Percentiles rank a stretch among this genome's conserved stretches.
Conservation (phyloP, 1,140 invertebrate genomes). For the Drosophila pruinosa region DNA sequence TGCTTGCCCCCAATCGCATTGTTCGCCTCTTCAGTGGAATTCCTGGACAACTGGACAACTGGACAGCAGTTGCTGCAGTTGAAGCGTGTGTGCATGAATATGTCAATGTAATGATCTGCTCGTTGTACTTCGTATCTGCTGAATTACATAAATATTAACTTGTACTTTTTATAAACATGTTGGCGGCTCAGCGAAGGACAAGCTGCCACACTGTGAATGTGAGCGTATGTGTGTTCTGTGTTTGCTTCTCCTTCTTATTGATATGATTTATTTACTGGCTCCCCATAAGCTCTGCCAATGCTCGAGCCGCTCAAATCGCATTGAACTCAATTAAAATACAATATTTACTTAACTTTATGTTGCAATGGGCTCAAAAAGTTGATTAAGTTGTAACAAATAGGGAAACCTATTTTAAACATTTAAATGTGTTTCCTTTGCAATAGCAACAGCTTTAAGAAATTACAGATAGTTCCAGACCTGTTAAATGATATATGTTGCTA, state of each 20-base stretch:
- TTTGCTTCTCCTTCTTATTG: conserved; percentile 37
- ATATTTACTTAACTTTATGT: not conserved
- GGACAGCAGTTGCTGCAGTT: not conserved
- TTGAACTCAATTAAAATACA: conserved; percentile 32
- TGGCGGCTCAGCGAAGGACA: conserved; percentile 31
- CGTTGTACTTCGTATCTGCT: conserved; percentile 51
- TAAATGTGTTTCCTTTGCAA: not conserved
- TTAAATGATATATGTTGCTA: too few species aligned
- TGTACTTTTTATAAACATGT: conserved; percentile 80
- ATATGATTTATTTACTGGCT: conserved; percentile 72
- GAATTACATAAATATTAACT: conserved; percentile 80
- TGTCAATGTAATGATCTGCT: conserved; percentile 76
- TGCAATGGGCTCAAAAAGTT: not conserved
- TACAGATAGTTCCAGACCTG: too few species aligned
- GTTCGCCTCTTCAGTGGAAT: conserved; percentile 54
- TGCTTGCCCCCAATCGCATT: conserved; percentile 6
- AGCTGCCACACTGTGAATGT: not conserved
- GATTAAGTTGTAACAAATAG: not conserved
- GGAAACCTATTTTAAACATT: too few species aligned
- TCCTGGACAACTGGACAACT: conserved; percentile 24
- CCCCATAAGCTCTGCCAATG: conserved; percentile 14
- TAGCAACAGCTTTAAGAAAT: too few species aligned
- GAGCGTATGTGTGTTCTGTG: not conserved
- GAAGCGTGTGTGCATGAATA: conserved; percentile 63
- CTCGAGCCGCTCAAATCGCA: not conserved